Evolutionary conservation across 64 coral and sea anemone genomes (phyloP).

Genomic region (Montipora sp.): DNA sequence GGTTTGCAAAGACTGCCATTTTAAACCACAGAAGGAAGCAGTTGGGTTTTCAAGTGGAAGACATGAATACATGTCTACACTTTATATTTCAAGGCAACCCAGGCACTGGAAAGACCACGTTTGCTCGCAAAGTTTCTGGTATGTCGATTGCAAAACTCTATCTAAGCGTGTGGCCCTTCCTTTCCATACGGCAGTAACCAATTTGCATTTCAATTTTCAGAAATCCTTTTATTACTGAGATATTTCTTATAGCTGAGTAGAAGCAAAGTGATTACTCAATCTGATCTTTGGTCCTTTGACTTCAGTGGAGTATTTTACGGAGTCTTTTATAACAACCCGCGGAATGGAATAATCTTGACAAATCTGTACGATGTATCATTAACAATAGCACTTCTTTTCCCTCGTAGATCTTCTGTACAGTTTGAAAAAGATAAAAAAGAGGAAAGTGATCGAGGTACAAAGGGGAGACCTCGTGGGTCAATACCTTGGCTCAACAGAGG

Average conservation of each 20-base stretch:
- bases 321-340: too few species aligned
- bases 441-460: conserved; percentile 63
- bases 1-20: conserved; percentile 67
- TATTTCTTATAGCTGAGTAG: too few species aligned
- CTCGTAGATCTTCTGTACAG: conserved; percentile 55
- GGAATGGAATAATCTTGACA: too few species aligned
- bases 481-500: conserved; percentile 30
- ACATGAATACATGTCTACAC: conserved; percentile 41
- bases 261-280: too few species aligned
- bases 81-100: conserved; percentile 76
- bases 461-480: conserved; percentile 53
- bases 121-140: conserved; percentile 66
- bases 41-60: conserved; percentile 35
- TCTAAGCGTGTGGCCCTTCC: too few species aligned
- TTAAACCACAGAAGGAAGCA: conserved; percentile 50
- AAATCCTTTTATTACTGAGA: too few species aligned
- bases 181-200: too few species aligned
- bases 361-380: too few species aligned
- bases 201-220: too few species aligned
- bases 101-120: conserved; percentile 68
- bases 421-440: conserved; percentile 42
- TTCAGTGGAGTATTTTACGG: too few species aligned
- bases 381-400: neutral
- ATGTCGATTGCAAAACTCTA: neutral
- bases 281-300: too few species aligned